phyloP scores from a whole-genome alignment of 2,888 invertebrate genomes.

The Amblyjoppa proteus region DNA sequence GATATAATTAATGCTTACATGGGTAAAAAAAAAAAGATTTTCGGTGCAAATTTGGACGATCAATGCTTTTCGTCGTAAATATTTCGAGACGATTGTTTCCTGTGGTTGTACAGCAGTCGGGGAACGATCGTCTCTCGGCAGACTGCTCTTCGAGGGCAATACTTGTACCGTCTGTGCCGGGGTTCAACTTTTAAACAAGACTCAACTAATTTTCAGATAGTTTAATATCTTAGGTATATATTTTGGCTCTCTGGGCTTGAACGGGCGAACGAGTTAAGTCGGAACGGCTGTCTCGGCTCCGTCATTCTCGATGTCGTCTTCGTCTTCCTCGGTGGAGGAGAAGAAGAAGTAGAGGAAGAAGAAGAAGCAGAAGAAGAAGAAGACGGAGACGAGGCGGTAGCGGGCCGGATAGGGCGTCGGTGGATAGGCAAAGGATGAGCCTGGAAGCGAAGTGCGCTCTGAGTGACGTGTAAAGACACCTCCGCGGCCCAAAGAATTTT shows the following conservation, averaged over 20 bases:
- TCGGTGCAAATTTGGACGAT: background rate
- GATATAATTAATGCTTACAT: background rate
- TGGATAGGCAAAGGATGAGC: constrained; percentile 77
- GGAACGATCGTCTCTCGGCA: constrained; percentile 21
- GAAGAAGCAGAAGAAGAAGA: constrained; percentile 3
- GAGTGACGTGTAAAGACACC: constrained; percentile 85
- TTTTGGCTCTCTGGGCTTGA: constrained; percentile 70
- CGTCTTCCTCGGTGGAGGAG: constrained; percentile 68
- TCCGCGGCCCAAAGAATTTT: constrained; percentile 84
- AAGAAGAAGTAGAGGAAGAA: constrained; percentile 59
- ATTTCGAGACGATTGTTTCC: constrained; percentile 15
- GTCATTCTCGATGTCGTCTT: constrained; percentile 68
- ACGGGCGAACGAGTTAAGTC: constrained; percentile 83
- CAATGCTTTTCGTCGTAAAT: background rate
- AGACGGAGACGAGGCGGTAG: constrained; percentile 32
- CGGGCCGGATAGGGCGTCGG: background rate
- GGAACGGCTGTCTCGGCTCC: constrained; percentile 79
- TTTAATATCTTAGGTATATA: constrained; percentile 82
- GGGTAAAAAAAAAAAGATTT: background rate
- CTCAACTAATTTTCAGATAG: constrained; percentile 84
- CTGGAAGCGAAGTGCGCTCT: constrained; percentile 83
- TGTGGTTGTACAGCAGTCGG: background rate
- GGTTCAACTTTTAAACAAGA: constrained; percentile 83
- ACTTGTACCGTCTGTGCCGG: constrained; percentile 63
- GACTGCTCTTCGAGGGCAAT: constrained; percentile 48